Evolutionary conservation across 2,113 vertebrate genomes (phyloP), one percentile per base, ranked within the genome.

Genomic region (Zosterops pallidus): DNA sequence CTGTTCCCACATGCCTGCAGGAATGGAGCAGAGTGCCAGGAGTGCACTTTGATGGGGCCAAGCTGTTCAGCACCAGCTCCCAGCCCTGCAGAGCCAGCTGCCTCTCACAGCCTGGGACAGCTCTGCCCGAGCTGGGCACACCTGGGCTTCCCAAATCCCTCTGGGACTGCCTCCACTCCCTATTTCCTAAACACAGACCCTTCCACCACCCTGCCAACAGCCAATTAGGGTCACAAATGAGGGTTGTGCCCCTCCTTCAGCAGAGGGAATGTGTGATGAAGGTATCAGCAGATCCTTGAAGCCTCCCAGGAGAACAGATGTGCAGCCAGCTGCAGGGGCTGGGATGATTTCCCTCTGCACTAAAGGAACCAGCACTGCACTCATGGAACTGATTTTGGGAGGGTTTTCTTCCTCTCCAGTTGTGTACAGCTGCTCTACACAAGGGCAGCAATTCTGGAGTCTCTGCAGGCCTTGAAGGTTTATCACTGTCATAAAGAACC

Each of bases 41-140:
- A 60, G 21, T 7, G 53, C 44, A 6, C 63, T 33, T 9, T 9
- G 11, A 39, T 6, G 67, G 59, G 28, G 63, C 59, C 69, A 15
- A n/a, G n/a, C n/a, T 35, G 62, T 85, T 21, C 46, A 46, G 78
- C 41, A 46, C 14, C 82, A 71, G 31, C 67, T 35, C 18, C 16
- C 59, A 35, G 2, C 46, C 68, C 6, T 9, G 23, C 46, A 31
- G 44, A 5, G 74, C 33, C 50, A 65, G 78, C 35, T 3, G 12
- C 20, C 31, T 52, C 74, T 22, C 47, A 4, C 50, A 47, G 52
- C 47, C 44, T 19, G 35, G 8, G 24, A 35, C 49, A 41, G 15
- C 60, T 6, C 9, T 4, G 17, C 31, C n/a, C 1, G 0, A 31
- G 28, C 26, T n/a, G 23, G 5, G 65, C 39, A n/a, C 9, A 1